phyloP scores from a whole-genome alignment of 2,888 invertebrate genomes.

The Eueremaeus valkanovi region DNA sequence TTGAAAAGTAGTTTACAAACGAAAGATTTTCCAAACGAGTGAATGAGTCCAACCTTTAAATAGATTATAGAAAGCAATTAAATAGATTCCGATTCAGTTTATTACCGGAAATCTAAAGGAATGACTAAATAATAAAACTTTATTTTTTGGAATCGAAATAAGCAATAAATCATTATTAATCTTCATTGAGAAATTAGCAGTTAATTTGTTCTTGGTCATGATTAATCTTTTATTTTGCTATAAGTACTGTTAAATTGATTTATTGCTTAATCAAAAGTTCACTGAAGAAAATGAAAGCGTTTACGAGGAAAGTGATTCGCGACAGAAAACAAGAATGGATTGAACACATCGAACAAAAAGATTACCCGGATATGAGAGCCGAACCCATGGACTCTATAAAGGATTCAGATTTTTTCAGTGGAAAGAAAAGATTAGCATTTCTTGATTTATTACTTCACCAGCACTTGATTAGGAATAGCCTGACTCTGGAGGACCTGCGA shows the following conservation, averaged over 20 bases:
- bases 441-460: conserved; percentile 55
- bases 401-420: conserved; percentile 31
- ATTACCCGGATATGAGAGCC: not conserved
- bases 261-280: conserved; percentile 12
- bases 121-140: too few relatives aligned
- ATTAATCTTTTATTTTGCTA: too few relatives aligned
- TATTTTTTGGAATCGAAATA: too few relatives aligned
- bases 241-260: not conserved
- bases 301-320: conserved; percentile 54
- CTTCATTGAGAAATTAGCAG: too few relatives aligned
- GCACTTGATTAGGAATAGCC: conserved; percentile 48
- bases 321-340: conserved; percentile 37
- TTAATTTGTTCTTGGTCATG: too few relatives aligned
- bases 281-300: conserved; percentile 61
- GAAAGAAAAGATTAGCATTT: conserved; percentile 52
- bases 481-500: conserved; percentile 53
- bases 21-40: too few relatives aligned
- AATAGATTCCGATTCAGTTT: too few relatives aligned
- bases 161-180: too few relatives aligned
- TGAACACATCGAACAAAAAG: not conserved
- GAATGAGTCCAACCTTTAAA: not conserved
- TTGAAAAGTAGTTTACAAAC: too few relatives aligned
- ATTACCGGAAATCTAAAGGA: not conserved
- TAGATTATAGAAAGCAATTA: too few relatives aligned
- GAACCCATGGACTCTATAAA: conserved; percentile 19